Percentiles rank a stretch among this genome's conserved stretches.
Evolutionary conservation across 2,888 invertebrate species (phyloP).

Genomic region (Venustoraphidia nigricollis): DNA sequence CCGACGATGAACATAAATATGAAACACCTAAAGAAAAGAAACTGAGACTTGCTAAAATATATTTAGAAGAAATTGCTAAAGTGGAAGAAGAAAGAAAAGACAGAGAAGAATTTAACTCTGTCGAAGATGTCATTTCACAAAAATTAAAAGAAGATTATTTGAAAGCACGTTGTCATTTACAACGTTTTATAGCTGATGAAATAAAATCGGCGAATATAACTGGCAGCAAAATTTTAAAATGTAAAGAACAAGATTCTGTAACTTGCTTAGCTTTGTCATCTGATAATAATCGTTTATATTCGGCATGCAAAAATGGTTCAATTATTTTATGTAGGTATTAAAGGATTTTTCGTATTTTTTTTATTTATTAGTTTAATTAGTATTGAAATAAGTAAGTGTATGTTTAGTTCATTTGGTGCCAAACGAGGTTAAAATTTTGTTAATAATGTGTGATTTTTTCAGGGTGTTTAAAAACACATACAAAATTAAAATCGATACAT

Average conservation of each 20-base stretch:
- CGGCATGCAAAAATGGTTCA: conserved; percentile 77
- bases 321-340: conserved; percentile 68
- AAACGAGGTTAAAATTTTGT: too few relatives aligned
- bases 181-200: conserved; percentile 54
- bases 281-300: conserved; percentile 57
- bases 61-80: conserved; percentile 71
- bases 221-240: conserved; percentile 40
- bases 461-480: background rate
- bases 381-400: background rate
- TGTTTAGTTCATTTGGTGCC: too few relatives aligned
- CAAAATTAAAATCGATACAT: background rate
- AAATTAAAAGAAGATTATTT: conserved; percentile 72
- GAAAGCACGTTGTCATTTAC: conserved; percentile 70
- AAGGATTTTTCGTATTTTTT: conserved; percentile 3
- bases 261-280: conserved; percentile 67
- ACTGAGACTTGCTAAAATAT: conserved; percentile 75
- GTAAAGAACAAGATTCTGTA: conserved; percentile 63
- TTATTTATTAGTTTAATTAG: background rate
- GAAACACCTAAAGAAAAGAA: conserved; percentile 87
- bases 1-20: conserved; percentile 37
- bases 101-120: conserved; percentile 34
- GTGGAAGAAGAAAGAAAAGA: conserved; percentile 54
- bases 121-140: conserved; percentile 50
- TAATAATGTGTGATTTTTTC: background rate
- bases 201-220: conserved; percentile 29